Base-by-base conservation (phyloP, 2,888 invertebrate species). In the Troides helena region DNA sequence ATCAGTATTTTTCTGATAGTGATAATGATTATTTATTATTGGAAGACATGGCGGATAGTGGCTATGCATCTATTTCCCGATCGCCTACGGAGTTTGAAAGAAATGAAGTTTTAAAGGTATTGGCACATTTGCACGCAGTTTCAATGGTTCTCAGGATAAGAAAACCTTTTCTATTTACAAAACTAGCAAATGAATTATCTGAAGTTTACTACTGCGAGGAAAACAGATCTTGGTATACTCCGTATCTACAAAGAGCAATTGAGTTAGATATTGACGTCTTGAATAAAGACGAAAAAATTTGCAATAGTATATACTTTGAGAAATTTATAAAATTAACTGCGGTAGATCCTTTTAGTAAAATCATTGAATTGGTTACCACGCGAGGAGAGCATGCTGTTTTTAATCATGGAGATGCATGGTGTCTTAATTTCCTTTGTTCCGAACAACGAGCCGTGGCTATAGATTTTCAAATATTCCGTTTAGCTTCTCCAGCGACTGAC, bases 351-450 rank as follows among this genome's bases (percentile, higher is more conserved):
- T 87, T 85, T 72, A 78, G 77, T 14, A 78, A 82, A 67, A 57
- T 83, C 5, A 78, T 82, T 10, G 67, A 76, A 14, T 71, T 83
- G 53, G 70, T 74, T 7, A 73, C 73, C 3, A 75, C 72, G 14
- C 69, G 72, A 14, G 79, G 81, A 18, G 74, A 80, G 21, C 72
- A 81, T 60, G 74, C 80, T 4, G 83, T 83, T 0, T 71, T 87
- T 1, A 81, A 80, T 65, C 87, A 88, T 53, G 88, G 87, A 2
- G 88, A 88, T 68, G 81, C 84, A 4, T 87, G 87, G 87, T 77
- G 77, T 62, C 74, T 80, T 0, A 87, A 88, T 65, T 87, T 87
- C 65, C 72, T 87, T n/a, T 76, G 72, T 68, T 81, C 80, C 0
- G 74, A 78, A 59, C 73, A 81, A 2, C 79, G 76, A 69, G 78